phyloP scores from a whole-genome alignment of 35 echinoderm and acorn worm genomes.

The Ophioderma brevispina region DNA sequence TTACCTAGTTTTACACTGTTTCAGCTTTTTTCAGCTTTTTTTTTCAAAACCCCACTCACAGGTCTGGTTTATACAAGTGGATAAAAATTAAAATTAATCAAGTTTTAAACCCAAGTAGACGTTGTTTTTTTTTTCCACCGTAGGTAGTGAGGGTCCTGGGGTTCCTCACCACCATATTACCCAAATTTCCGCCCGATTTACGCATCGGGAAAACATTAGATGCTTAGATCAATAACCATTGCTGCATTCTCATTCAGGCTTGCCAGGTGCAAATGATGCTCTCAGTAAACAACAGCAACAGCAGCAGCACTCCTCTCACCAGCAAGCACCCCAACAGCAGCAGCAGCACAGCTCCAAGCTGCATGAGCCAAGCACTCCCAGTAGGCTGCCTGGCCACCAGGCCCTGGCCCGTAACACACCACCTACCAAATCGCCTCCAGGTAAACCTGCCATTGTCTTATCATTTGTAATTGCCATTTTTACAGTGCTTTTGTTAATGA shows the following conservation, averaged over 20 bases:
- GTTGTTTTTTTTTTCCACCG: no score
- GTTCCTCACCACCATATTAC: no score
- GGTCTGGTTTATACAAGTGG: no score
- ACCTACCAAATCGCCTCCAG: constrained; percentile 18
- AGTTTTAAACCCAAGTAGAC: no score
- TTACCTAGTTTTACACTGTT: no score
- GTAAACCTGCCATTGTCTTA: background rate
- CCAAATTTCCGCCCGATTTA: no score
- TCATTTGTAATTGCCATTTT: background rate
- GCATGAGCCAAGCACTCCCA: background rate
- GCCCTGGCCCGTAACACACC: background rate
- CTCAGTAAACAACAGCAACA: constrained; percentile 27
- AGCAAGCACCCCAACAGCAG: constrained; percentile 13
- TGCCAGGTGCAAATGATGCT: background rate
- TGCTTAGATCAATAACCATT: no score
- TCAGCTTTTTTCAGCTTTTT: no score
- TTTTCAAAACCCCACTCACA: no score
- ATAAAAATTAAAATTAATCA: no score
- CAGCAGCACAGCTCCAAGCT: constrained; percentile 22
- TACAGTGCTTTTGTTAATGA: background rate
- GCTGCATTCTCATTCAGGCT: background rate
- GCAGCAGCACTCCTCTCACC: constrained; percentile 20
- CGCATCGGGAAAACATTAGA: no score
- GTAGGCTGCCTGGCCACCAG: background rate
- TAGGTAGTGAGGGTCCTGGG: no score